A percentile compares a stretch with the other conserved stretches of the same genome.
phyloP scores from a whole-genome alignment of 1,140 invertebrate species.

The Cydia fagiglandana region DNA sequence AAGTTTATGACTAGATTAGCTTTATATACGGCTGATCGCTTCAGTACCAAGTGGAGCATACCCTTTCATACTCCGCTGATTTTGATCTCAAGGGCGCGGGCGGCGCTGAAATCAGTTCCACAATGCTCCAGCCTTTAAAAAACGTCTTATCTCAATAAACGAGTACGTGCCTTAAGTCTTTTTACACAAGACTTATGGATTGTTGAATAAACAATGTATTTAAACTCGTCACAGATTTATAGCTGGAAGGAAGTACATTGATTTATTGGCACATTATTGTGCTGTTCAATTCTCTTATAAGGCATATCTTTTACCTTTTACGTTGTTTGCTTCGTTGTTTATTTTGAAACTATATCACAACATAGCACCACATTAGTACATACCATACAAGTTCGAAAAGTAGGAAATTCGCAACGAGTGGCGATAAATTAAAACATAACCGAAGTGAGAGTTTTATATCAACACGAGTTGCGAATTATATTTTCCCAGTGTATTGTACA shows the following conservation, averaged over 20 bases:
- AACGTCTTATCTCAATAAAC: background rate
- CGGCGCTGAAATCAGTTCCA: constrained; percentile 17
- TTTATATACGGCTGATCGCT: background rate
- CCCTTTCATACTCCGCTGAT: constrained; percentile 27
- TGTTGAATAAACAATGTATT: constrained; percentile 9
- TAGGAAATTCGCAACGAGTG: no score
- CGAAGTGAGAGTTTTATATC: no score
- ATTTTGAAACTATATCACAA: no score
- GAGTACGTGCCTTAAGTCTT: background rate
- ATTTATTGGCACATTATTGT: constrained; percentile 1
- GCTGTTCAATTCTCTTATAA: background rate
- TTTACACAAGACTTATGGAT: background rate
- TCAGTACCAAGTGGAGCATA: constrained; percentile 8
- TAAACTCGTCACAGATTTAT: constrained; percentile 24
- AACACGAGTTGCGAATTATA: no score
- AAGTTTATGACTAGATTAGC: background rate
- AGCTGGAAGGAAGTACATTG: background rate
- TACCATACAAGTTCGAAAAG: no score
- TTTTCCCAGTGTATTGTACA: no score
- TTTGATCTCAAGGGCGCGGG: constrained; percentile 18
- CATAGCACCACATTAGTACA: no score
- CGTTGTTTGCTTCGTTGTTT: no score
- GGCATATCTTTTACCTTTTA: background rate
- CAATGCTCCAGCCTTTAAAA: background rate
- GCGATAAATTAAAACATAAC: no score